These are phyloP conservation scores for Solenodon paradoxus DNA, from an alignment of 2,113 vertebrate species.

Conservation along the genomic window DNA sequence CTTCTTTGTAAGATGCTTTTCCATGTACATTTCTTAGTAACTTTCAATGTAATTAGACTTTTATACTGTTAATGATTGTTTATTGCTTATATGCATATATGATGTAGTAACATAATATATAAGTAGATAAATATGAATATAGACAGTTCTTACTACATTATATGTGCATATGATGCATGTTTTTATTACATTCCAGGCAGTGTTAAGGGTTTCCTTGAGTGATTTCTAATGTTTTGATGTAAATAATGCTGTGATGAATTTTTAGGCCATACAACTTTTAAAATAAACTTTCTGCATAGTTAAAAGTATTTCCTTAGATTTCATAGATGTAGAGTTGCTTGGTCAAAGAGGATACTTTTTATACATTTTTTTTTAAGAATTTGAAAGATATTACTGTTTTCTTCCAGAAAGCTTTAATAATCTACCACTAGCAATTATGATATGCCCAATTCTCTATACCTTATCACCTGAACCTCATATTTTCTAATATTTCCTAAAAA, in stretches of 20 bases:
- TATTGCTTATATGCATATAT: background rate
- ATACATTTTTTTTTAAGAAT: background rate
- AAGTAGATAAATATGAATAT: background rate
- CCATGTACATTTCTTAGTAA: background rate
- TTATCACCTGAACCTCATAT: background rate
- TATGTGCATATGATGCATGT: background rate
- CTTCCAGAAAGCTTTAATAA: background rate
- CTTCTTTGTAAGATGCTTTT: background rate
- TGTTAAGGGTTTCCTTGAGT: background rate
- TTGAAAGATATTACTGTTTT: background rate
- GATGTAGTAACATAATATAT: background rate
- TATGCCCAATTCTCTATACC: background rate
- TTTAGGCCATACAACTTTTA: background rate
- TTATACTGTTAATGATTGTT: background rate
- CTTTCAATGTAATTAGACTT: background rate
- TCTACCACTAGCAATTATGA: background rate
- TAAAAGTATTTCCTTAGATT: background rate
- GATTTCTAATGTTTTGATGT: background rate
- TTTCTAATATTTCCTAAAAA: background rate
- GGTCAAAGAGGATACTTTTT: background rate
- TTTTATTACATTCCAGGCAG: background rate
- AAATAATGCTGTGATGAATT: background rate
- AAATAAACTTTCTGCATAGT: background rate
- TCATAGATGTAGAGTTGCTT: background rate
- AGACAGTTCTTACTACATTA: background rate